phyloP scores from a whole-genome alignment of 1,140 invertebrate genomes.

The Euwallacea similis region DNA sequence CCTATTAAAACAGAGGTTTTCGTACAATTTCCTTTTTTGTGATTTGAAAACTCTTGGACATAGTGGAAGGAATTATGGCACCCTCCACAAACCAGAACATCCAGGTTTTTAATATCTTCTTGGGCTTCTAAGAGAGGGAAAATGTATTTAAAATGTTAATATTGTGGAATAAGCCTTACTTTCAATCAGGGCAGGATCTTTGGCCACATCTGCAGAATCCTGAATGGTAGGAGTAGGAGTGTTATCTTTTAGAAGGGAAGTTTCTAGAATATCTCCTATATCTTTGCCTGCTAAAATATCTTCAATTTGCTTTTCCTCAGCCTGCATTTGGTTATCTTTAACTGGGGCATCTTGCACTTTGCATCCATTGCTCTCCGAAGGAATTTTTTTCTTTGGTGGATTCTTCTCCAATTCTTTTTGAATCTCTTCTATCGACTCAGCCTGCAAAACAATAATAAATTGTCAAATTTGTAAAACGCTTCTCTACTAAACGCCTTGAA shows the following conservation, averaged over 20 bases:
- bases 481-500: neutral
- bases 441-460: neutral
- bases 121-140: constrained; percentile 63
- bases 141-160: constrained; percentile 8
- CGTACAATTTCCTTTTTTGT: constrained; percentile 63
- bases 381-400: constrained; percentile 23
- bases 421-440: constrained; percentile 32
- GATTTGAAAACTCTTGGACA: constrained; percentile 74
- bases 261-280: neutral
- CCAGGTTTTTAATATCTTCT: constrained; percentile 71
- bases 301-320: constrained; percentile 20
- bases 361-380: neutral
- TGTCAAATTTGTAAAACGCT: too few relatives aligned
- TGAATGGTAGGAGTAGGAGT: constrained; percentile 5
- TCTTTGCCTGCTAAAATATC: constrained; percentile 17
- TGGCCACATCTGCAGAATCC: constrained; percentile 41
- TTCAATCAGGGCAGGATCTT: constrained; percentile 43
- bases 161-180: constrained; percentile 34
- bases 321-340: constrained; percentile 7
- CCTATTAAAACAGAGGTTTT: constrained; percentile 53
- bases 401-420: constrained; percentile 32
- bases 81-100: constrained; percentile 77
- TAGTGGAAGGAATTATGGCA: constrained; percentile 79
- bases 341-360: neutral
- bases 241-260: neutral